A percentile compares a stretch with the other conserved stretches of the same genome.
These are phyloP conservation scores for Berghia stephanieae DNA, from an alignment of 1,140 invertebrate species.

Conservation along the genomic window DNA sequence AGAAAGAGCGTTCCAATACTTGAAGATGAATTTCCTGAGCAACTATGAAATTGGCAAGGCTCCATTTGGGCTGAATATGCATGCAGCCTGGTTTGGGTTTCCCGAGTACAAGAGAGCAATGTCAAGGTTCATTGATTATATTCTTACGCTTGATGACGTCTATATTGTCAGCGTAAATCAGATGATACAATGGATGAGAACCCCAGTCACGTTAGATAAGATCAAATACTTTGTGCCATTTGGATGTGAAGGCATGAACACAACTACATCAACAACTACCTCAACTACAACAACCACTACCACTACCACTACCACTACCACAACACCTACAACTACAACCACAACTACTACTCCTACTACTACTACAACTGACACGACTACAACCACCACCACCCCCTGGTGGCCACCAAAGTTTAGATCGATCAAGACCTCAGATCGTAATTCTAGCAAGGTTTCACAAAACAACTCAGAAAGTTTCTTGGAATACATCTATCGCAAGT, in stretches of 20 bases:
- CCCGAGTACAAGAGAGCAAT: constrained; percentile 39
- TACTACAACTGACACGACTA: too few relatives aligned
- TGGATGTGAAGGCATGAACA: constrained; percentile 24
- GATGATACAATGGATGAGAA: constrained; percentile 96
- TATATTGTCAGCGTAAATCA: constrained; percentile 92
- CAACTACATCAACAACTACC: too few relatives aligned
- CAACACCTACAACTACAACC: too few relatives aligned
- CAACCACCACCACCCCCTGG: too few relatives aligned
- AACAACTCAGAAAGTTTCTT: too few relatives aligned
- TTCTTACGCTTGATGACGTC: constrained; percentile 76
- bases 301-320: too few relatives aligned
- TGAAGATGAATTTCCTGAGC: constrained; percentile 49
- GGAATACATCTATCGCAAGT: too few relatives aligned
- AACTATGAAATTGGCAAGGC: constrained; percentile 47
- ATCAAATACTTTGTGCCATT: constrained; percentile 21
- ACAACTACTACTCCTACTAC: too few relatives aligned
- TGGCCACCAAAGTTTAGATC: too few relatives aligned
- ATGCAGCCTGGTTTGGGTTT: constrained; percentile 50
- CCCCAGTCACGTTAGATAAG: constrained; percentile 70
- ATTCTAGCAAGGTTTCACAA: too few relatives aligned
- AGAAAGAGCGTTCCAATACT: constrained; percentile 44
- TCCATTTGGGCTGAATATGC: constrained; percentile 56
- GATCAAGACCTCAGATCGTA: too few relatives aligned
- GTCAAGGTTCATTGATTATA: constrained; percentile 42
- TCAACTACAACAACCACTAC: too few relatives aligned